Evolutionary conservation across 1,140 invertebrate species (phyloP).

Genomic region (Frieseomelitta varia): DNA sequence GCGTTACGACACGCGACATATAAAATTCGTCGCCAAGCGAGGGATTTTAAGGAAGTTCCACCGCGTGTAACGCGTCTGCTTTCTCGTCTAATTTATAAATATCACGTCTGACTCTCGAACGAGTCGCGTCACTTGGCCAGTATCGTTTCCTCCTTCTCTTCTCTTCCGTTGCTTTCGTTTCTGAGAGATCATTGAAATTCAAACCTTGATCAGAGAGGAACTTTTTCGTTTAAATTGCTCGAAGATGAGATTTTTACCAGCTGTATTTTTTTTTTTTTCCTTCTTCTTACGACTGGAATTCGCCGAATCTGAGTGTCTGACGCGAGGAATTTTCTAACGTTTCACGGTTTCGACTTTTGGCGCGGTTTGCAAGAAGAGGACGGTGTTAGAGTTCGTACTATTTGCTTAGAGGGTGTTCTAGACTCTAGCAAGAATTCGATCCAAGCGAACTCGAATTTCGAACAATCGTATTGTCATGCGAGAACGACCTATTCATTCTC

Average conservation of each 20-base stretch:
- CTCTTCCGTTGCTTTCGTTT: too few relatives aligned
- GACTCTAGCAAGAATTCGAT: too few relatives aligned
- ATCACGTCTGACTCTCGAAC: constrained; percentile 29
- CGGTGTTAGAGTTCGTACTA: too few relatives aligned
- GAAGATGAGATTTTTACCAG: not conserved
- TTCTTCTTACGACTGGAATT: not conserved
- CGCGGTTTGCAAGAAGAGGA: not conserved
- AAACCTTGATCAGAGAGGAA: too few relatives aligned
- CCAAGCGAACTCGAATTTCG: too few relatives aligned
- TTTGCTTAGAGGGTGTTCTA: too few relatives aligned
- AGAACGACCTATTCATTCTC: too few relatives aligned
- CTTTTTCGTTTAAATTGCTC: not conserved
- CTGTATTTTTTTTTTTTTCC: too few relatives aligned
- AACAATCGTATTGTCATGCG: too few relatives aligned
- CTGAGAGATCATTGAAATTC: not conserved
- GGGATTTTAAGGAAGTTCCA: constrained; percentile 44
- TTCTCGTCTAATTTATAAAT: constrained; percentile 51
- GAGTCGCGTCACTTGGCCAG: constrained; percentile 8
- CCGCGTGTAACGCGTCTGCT: constrained; percentile 29
- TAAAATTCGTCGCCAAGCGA: constrained; percentile 43
- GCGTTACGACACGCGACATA: constrained; percentile 50
- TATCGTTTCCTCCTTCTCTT: not conserved
- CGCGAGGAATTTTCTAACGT: not conserved
- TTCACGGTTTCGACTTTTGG: not conserved
- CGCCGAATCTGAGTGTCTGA: not conserved